Conservation (phyloP, 2,888 invertebrate genomes). For the Chrysolina haemoptera region DNA sequence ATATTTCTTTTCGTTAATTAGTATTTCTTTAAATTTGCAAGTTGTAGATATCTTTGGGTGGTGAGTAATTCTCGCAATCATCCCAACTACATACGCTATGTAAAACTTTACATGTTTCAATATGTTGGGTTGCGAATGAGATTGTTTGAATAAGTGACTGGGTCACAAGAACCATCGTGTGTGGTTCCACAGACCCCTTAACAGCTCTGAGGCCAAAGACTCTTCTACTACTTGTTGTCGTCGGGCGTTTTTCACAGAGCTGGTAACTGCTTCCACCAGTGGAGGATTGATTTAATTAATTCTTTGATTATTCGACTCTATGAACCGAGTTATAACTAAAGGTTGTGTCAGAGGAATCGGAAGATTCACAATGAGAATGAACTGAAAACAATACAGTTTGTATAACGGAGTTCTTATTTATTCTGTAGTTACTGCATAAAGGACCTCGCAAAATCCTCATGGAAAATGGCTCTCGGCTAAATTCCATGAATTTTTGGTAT, state of each 20-base stretch:
- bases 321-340: no score
- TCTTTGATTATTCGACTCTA: no score
- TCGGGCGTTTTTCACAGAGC: slow-evolving; percentile 46
- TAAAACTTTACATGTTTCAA: slow-evolving; percentile 41
- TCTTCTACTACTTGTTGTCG: slow-evolving; percentile 56
- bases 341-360: no score
- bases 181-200: slow-evolving; percentile 39
- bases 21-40: neutral
- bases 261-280: slow-evolving; percentile 23
- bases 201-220: slow-evolving; percentile 54
- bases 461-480: no score
- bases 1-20: no score
- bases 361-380: no score
- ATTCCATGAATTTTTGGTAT: no score
- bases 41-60: slow-evolving; percentile 24
- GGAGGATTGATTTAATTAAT: neutral
- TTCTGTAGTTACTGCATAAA: no score
- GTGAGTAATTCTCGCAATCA: slow-evolving; percentile 25
- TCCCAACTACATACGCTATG: slow-evolving; percentile 24
- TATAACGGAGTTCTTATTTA: no score
- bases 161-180: slow-evolving; percentile 42
- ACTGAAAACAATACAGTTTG: no score
- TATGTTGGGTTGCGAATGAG: slow-evolving; percentile 46
- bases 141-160: slow-evolving; percentile 43
- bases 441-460: no score